phyloP scores from a whole-genome alignment of 2,888 invertebrate species.

The Hartigia nigra region DNA sequence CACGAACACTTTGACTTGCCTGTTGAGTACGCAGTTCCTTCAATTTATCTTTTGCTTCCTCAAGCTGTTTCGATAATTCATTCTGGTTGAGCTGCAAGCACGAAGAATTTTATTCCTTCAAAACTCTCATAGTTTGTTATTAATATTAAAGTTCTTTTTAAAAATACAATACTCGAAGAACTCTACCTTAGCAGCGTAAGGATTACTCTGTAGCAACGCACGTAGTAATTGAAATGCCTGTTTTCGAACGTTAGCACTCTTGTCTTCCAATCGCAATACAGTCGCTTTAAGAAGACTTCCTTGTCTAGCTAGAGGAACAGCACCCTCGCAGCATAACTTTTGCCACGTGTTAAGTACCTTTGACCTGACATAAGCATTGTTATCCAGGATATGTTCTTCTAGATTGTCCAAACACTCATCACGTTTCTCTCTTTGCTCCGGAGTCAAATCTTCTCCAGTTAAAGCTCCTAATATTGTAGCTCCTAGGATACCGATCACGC shows the following conservation, averaged over 20 bases:
- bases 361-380: constrained; percentile 86
- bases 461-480: constrained; percentile 80
- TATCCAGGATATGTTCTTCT: constrained; percentile 85
- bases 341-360: constrained; percentile 88
- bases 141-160: not conserved
- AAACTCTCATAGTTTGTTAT: not conserved
- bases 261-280: constrained; percentile 82
- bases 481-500: constrained; percentile 85
- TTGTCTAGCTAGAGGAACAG: constrained; percentile 81
- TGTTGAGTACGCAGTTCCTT: constrained; percentile 64
- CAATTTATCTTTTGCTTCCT: constrained; percentile 73
- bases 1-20: constrained; percentile 47
- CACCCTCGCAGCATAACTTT: constrained; percentile 80
- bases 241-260: constrained; percentile 86
- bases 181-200: constrained; percentile 81
- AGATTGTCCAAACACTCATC: constrained; percentile 85
- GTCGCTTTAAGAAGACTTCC: constrained; percentile 75
- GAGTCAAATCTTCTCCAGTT: constrained; percentile 77
- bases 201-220: constrained; percentile 85
- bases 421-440: constrained; percentile 75
- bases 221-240: constrained; percentile 83
- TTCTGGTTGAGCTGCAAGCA: constrained; percentile 66
- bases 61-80: constrained; percentile 72
- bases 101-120: not conserved
- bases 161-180: constrained; percentile 51